phyloP scores from a whole-genome alignment of 2,888 invertebrate genomes.

The Augiades crinisus region DNA sequence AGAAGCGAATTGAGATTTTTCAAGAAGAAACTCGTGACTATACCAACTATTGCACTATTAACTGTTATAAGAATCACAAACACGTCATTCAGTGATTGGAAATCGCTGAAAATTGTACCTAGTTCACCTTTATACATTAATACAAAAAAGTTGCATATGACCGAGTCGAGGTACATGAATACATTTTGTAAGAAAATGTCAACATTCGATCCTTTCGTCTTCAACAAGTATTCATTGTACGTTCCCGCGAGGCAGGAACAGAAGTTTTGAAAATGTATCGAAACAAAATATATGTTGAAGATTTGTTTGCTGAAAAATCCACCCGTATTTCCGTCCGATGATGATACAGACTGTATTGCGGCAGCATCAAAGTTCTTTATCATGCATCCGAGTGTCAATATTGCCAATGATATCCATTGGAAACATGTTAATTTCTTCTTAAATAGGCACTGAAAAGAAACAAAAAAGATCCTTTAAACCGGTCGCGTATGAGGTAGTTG shows the following conservation, averaged over 20 bases:
- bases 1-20: slow-evolving; percentile 96
- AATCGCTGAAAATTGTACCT: slow-evolving; percentile 79
- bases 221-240: slow-evolving; percentile 96
- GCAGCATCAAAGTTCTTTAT: slow-evolving; percentile 88
- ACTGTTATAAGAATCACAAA: slow-evolving; percentile 91
- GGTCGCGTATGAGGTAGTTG: too few relatives aligned
- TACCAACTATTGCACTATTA: slow-evolving; percentile 95
- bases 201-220: slow-evolving; percentile 90
- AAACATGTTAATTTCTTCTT: slow-evolving; percentile 88
- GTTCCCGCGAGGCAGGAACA: slow-evolving; percentile 97
- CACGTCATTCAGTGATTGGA: slow-evolving; percentile 82
- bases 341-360: slow-evolving; percentile 48
- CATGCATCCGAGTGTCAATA: slow-evolving; percentile 95
- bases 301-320: slow-evolving; percentile 54
- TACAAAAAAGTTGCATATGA: slow-evolving; percentile 92
- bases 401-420: slow-evolving; percentile 94
- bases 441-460: slow-evolving; percentile 88
- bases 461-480: background rate
- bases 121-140: slow-evolving; percentile 85
- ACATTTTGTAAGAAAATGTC: slow-evolving; percentile 96
- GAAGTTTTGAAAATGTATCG: slow-evolving; percentile 89
- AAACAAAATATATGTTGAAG: slow-evolving; percentile 82
- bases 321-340: slow-evolving; percentile 45
- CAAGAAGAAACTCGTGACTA: slow-evolving; percentile 96
- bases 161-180: slow-evolving; percentile 97